These are phyloP conservation scores for Hippocampus zosterae DNA, from an alignment of 2,113 vertebrate species.

Conservation along the genomic window DNA sequence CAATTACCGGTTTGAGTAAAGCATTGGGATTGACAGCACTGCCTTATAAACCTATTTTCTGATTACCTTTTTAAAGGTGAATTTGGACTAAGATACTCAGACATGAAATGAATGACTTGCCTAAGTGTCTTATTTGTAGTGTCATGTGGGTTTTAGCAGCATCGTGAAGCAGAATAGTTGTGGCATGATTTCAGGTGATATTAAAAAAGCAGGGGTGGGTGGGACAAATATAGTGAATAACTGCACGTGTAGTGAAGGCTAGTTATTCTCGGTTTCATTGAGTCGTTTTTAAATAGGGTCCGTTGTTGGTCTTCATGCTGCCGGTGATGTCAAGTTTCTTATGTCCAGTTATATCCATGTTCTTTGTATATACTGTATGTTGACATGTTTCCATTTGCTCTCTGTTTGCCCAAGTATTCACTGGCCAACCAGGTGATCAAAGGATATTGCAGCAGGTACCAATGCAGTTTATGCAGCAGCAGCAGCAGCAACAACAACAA, in stretches of 20 bases:
- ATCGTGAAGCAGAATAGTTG: neutral
- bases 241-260: neutral
- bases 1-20: neutral
- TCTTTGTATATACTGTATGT: neutral
- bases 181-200: neutral
- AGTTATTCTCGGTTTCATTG: neutral
- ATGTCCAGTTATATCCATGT: neutral
- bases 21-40: neutral
- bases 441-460: constrained; percentile 90
- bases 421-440: constrained; percentile 87
- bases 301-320: neutral
- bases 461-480: constrained; percentile 82
- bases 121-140: neutral
- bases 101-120: neutral
- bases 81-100: neutral
- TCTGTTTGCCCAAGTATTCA: constrained; percentile 74
- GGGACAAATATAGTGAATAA: too few relatives aligned
- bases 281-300: neutral
- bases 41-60: neutral
- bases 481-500: constrained; percentile 68
- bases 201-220: neutral
- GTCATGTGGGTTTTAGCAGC: neutral
- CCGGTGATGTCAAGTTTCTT: neutral
- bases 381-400: neutral
- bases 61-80: neutral